Conservation (phyloP, 2,888 invertebrate genomes). For the Macrostomum cliftonense region DNA sequence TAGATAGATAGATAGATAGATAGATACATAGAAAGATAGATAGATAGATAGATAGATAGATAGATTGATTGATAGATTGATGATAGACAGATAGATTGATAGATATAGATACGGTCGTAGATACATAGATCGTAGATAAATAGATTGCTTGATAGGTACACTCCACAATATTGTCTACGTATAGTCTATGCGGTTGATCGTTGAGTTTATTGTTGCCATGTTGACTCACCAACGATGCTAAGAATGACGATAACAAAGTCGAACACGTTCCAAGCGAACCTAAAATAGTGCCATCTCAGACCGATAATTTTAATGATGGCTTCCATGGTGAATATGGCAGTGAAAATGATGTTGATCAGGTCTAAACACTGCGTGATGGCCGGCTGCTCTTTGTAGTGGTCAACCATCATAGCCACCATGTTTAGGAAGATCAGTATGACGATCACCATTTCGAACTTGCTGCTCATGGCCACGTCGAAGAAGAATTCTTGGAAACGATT, state of each 20-base stretch:
- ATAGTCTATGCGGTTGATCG: too few relatives aligned
- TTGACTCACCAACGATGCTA: constrained; percentile 53
- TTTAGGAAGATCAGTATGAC: constrained; percentile 83
- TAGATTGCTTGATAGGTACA: too few relatives aligned
- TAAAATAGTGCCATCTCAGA: constrained; percentile 77
- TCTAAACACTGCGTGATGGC: constrained; percentile 47
- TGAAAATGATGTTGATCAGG: constrained; percentile 87
- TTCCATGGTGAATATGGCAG: constrained; percentile 49
- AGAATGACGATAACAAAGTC: constrained; percentile 78
- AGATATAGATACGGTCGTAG: too few relatives aligned
- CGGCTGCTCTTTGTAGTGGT: constrained; percentile 43
- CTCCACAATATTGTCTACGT: too few relatives aligned
- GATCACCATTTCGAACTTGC: constrained; percentile 75
- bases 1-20: too few relatives aligned
- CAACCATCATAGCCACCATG: constrained; percentile 88
- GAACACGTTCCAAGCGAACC: constrained; percentile 87
- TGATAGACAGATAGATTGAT: too few relatives aligned
- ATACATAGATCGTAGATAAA: too few relatives aligned
- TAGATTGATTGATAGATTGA: too few relatives aligned
- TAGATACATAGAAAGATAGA: too few relatives aligned
- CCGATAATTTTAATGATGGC: constrained; percentile 84
- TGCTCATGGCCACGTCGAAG: constrained; percentile 80
- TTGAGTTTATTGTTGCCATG: too few relatives aligned
- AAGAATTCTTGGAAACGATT: constrained; percentile 82
- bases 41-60: too few relatives aligned